Evolutionary conservation across 2,888 invertebrate species (phyloP).

Genomic region (Lumbricus terrestris): DNA sequence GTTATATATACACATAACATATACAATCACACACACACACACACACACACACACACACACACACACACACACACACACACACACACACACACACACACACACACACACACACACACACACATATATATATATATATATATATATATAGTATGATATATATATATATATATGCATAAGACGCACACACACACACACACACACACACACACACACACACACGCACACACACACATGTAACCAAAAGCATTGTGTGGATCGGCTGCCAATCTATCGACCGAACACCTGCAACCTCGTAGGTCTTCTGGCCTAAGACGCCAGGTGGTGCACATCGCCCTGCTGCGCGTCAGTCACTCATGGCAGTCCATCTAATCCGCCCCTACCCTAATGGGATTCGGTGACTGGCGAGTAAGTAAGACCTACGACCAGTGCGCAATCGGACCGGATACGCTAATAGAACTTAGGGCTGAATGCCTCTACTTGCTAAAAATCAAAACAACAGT

Average conservation of each 20-base stretch:
- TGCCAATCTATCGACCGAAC: background rate
- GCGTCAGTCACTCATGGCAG: slow-evolving; percentile 7
- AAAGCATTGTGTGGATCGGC: background rate
- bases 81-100: too few species aligned
- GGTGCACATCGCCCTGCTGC: background rate
- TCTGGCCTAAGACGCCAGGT: background rate
- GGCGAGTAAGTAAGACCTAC: background rate
- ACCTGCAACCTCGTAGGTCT: background rate
- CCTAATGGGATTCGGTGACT: background rate
- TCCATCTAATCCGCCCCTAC: background rate
- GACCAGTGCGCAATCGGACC: background rate
- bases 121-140: too few species aligned
- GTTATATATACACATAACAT: too few species aligned
- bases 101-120: too few species aligned
- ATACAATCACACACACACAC: too few species aligned
- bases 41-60: too few species aligned
- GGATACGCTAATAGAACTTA: background rate
- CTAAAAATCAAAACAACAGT: background rate
- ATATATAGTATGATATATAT: too few species aligned
- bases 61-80: too few species aligned
- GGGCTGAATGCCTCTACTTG: background rate
- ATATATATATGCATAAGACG: too few species aligned
- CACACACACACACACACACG: too few species aligned
- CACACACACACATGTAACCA: background rate
- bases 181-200: too few species aligned